Conservation (phyloP, 2,888 invertebrate genomes). For the Dichetophora obliterata region DNA sequence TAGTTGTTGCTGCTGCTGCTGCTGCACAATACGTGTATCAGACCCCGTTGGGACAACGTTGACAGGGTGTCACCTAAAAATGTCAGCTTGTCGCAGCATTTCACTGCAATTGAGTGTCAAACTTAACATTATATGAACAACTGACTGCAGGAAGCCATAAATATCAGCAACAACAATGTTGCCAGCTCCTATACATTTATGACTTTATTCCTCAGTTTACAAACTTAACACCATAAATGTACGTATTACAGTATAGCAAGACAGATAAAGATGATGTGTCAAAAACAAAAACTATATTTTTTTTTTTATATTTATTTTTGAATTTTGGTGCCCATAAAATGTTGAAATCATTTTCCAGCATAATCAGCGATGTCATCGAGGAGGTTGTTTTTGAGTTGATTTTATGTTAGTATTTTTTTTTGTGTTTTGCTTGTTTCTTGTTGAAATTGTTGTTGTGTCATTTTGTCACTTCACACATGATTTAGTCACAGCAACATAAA, state of each 20-base stretch:
- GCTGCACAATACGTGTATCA: slow-evolving; percentile 35
- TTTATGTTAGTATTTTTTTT: slow-evolving; percentile 40
- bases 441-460: slow-evolving; percentile 51
- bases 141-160: slow-evolving; percentile 68
- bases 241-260: too few species aligned
- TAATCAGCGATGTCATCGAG: slow-evolving; percentile 41
- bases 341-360: slow-evolving; percentile 28
- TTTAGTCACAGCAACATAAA: slow-evolving; percentile 51
- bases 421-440: background rate
- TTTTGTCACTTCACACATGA: slow-evolving; percentile 63
- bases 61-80: slow-evolving; percentile 63
- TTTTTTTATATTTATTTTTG: slow-evolving; percentile 42
- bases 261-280: too few species aligned
- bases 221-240: too few species aligned
- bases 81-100: slow-evolving; percentile 54
- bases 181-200: slow-evolving; percentile 29
- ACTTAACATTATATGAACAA: slow-evolving; percentile 63
- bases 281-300: too few species aligned
- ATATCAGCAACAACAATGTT: slow-evolving; percentile 57
- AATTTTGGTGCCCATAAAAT: slow-evolving; percentile 23
- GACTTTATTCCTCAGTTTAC: too few species aligned
- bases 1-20: slow-evolving; percentile 57
- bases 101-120: slow-evolving; percentile 60
- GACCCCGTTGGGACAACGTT: slow-evolving; percentile 51
- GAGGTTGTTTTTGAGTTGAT: slow-evolving; percentile 38